Percentiles rank a stretch among this genome's conserved stretches.
Evolutionary conservation across 2,113 vertebrate genomes (phyloP).

Genomic region (Pantherophis guttatus): DNA sequence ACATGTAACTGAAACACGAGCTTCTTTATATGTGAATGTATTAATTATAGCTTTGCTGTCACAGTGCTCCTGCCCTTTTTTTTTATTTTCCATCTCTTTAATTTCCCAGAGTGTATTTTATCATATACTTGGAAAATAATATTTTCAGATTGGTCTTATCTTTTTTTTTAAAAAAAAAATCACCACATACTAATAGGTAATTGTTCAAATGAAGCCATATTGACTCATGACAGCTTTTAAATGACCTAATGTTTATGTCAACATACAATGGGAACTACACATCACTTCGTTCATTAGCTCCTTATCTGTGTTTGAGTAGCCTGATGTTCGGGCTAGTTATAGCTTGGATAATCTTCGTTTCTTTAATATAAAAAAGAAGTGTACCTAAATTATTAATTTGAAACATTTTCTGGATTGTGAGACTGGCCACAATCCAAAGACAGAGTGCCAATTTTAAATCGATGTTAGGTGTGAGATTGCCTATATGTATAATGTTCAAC

Average conservation of each 20-base stretch:
- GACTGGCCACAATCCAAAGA: neutral
- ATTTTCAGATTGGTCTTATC: conserved; percentile 55
- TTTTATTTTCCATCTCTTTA: conserved; percentile 39
- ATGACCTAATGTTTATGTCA: conserved; percentile 41
- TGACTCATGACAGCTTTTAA: conserved; percentile 55
- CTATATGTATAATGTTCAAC: neutral
- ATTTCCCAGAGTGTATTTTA: conserved; percentile 47
- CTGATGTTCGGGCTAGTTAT: conserved; percentile 9
- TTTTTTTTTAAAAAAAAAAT: conserved; percentile 38
- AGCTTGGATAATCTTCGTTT: conserved; percentile 2
- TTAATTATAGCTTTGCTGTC: conserved; percentile 53
- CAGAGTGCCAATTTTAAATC: neutral
- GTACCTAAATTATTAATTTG: neutral
- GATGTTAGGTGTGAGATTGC: neutral
- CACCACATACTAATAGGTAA: conserved; percentile 57
- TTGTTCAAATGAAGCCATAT: conserved; percentile 60
- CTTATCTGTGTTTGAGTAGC: conserved; percentile 35
- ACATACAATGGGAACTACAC: conserved; percentile 44
- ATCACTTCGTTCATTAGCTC: conserved; percentile 44
- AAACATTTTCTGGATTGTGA: neutral
- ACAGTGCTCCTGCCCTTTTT: conserved; percentile 48
- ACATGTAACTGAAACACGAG: conserved; percentile 46
- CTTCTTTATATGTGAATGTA: conserved; percentile 67
- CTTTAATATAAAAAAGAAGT: neutral
- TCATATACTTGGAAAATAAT: conserved; percentile 66